Percentiles rank a stretch among this genome's conserved stretches.
These are phyloP conservation scores for Orthonevra nobilis DNA, from an alignment of 2,888 invertebrate species.

Conservation along the genomic window DNA sequence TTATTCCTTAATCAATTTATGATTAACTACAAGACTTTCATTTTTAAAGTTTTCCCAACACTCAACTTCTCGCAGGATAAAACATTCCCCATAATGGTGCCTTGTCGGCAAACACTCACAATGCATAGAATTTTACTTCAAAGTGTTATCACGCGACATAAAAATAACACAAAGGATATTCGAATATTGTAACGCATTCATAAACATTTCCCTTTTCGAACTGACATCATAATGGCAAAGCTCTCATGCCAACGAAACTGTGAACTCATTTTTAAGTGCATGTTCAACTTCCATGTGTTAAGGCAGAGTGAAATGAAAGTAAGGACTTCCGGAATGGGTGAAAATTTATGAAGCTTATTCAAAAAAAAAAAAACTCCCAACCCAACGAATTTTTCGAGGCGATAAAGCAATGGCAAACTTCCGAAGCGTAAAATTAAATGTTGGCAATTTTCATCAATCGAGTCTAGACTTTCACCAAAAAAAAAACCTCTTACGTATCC, in stretches of 20 bases:
- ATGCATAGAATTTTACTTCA: too few species aligned
- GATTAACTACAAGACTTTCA: too few species aligned
- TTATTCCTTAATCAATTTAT: too few species aligned
- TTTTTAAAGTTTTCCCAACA: too few species aligned
- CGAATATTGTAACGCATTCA: conserved; percentile 1
- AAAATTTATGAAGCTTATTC: conserved; percentile 1
- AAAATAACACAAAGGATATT: background rate
- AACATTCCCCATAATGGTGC: too few species aligned
- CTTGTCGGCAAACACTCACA: too few species aligned
- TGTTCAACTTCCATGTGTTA: background rate
- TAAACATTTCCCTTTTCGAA: background rate
- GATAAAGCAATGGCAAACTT: background rate
- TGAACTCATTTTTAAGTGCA: background rate
- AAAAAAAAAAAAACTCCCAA: background rate
- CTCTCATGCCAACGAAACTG: background rate
- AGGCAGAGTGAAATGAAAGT: background rate
- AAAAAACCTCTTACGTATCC: background rate
- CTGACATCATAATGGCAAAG: background rate
- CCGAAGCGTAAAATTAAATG: conserved; percentile 6
- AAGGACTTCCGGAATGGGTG: background rate
- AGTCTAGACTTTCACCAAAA: background rate
- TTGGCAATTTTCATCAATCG: conserved; percentile 8
- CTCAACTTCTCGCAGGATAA: too few species aligned
- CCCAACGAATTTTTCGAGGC: background rate
- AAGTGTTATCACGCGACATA: background rate